Conservation (phyloP, 1,140 invertebrate species). For the Penaeus indicus region DNA sequence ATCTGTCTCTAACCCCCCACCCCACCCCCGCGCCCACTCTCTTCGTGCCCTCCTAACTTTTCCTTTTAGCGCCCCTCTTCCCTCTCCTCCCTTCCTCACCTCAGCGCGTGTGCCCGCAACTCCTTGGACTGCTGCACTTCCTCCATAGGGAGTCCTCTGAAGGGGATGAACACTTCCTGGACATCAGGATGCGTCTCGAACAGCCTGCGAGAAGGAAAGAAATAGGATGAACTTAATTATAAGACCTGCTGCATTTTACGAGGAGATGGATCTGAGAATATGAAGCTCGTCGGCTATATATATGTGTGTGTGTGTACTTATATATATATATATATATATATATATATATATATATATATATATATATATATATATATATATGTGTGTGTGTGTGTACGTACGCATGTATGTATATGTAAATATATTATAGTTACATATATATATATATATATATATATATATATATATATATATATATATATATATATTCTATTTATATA, state of each 20-base stretch:
- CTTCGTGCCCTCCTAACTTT: neutral
- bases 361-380: constrained; percentile 2
- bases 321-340: constrained; percentile 25
- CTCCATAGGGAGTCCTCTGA: constrained; percentile 73
- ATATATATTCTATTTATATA: constrained; percentile 15
- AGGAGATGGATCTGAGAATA: neutral
- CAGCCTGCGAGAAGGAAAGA: constrained; percentile 70
- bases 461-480: constrained; percentile 21
- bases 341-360: constrained; percentile 27
- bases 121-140: constrained; percentile 74
- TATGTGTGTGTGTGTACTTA: neutral
- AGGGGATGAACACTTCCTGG: constrained; percentile 76
- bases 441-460: neutral
- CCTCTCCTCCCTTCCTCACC: constrained; percentile 67
- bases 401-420: too few species aligned
- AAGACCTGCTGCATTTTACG: neutral
- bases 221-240: neutral
- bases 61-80: neutral
- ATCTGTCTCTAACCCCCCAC: neutral
- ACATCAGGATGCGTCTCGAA: constrained; percentile 77
- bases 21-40: neutral
- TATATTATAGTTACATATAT: too few species aligned
- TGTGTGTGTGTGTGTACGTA: too few species aligned
- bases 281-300: neutral
- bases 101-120: constrained; percentile 74